These are phyloP conservation scores for Fistularia commersonii DNA, from an alignment of 2,797 vertebrate genomes.

Conservation along the genomic window DNA sequence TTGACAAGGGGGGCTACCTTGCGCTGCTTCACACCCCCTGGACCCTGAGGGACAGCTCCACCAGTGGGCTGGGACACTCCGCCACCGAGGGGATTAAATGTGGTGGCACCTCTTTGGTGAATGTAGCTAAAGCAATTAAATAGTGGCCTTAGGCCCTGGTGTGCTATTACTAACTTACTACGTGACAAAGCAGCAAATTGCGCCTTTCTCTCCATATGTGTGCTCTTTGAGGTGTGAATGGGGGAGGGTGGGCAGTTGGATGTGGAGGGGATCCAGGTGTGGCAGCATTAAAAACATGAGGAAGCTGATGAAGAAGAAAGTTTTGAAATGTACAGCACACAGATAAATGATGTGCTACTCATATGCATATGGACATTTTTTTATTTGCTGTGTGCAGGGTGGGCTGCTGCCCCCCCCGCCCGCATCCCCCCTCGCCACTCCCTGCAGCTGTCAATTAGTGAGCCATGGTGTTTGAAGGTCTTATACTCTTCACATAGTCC, in stretches of 20 bases:
- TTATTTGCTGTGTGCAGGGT: slow-evolving; percentile 24
- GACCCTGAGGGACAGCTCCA: slow-evolving; percentile 45
- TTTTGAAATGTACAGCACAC: slow-evolving; percentile 11
- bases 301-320: slow-evolving; percentile 9
- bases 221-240: slow-evolving; percentile 12
- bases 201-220: slow-evolving; percentile 31
- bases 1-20: slow-evolving; percentile 29
- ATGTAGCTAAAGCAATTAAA: slow-evolving; percentile 74
- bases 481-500: slow-evolving; percentile 66
- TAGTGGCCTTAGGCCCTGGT: slow-evolving; percentile 65
- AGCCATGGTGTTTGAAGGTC: slow-evolving; percentile 62
- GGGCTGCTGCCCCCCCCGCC: slow-evolving; percentile 52
- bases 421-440: slow-evolving; percentile 55
- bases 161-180: slow-evolving; percentile 50
- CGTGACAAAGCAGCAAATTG: slow-evolving; percentile 60
- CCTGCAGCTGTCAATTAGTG: slow-evolving; percentile 78
- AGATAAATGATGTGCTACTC: slow-evolving; percentile 11
- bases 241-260: not conserved
- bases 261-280: slow-evolving; percentile 5
- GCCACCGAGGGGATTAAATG: slow-evolving; percentile 68
- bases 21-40: slow-evolving; percentile 24
- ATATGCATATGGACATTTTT: slow-evolving; percentile 31
- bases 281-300: slow-evolving; percentile 10
- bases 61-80: slow-evolving; percentile 51
- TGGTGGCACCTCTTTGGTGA: slow-evolving; percentile 66